Conservation (phyloP, 2,888 invertebrate species). For the Drosophila seclusa region DNA sequence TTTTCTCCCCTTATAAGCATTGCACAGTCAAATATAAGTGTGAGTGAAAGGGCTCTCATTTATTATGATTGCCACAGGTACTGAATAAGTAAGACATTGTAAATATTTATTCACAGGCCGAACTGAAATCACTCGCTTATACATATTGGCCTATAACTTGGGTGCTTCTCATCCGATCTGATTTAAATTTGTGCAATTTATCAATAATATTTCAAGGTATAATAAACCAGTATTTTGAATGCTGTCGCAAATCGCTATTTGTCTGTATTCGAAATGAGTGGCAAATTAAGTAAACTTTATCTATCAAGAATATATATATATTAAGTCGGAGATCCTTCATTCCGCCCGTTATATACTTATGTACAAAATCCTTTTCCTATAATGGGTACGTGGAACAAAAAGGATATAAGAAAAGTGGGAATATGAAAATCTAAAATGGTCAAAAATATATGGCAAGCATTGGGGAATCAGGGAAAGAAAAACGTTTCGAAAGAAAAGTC, state of each 20-base stretch:
- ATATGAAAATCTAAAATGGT: no score
- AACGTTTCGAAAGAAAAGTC: background rate
- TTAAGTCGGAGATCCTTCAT: no score
- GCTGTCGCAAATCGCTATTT: no score
- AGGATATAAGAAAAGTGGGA: no score
- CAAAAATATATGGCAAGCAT: no score
- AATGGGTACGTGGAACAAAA: no score
- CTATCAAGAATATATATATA: no score
- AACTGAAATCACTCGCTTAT: background rate
- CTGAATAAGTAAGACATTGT: background rate
- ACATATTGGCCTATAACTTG: background rate
- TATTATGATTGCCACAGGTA: background rate
- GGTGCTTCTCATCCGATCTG: background rate
- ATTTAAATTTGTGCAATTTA: background rate
- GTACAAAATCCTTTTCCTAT: no score
- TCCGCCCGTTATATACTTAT: no score
- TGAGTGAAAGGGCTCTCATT: background rate
- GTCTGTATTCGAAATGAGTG: no score
- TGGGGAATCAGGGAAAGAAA: background rate
- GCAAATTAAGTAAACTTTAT: no score
- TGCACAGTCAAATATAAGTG: background rate
- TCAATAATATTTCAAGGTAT: background rate
- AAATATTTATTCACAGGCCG: background rate
- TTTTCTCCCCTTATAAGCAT: background rate
- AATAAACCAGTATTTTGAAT: no score